phyloP scores from a whole-genome alignment of 2,113 vertebrate species.

The Odobenus rosmarus region DNA sequence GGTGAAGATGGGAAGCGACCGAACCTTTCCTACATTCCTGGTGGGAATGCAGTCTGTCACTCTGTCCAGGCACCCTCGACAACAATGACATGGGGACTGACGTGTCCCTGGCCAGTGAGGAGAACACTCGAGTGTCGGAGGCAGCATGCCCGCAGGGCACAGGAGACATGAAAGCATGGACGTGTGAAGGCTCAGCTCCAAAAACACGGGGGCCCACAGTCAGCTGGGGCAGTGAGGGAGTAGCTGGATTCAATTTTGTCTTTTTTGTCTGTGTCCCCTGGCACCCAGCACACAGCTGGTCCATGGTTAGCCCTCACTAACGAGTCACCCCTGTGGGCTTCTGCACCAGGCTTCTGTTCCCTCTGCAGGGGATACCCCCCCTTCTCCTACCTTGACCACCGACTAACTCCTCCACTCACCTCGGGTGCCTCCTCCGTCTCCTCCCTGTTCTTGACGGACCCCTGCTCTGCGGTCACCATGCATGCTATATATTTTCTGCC shows the following conservation, averaged over 20 bases:
- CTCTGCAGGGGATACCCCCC: neutral
- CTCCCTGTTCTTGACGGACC: neutral
- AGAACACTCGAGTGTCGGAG: accelerated
- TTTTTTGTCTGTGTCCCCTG: neutral
- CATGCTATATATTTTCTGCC: neutral
- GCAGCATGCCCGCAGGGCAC: neutral
- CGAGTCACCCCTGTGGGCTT: neutral
- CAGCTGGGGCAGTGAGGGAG: neutral
- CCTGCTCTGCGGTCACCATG: neutral
- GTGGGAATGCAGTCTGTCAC: neutral
- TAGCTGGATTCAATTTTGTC: neutral
- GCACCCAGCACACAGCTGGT: neutral
- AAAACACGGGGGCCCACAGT: neutral
- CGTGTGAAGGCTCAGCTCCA: neutral
- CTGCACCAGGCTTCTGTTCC: accelerated
- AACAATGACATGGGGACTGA: accelerated
- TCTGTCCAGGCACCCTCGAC: neutral
- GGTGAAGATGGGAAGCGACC: neutral
- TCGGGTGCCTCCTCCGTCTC: neutral
- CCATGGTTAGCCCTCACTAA: neutral
- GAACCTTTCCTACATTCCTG: accelerated
- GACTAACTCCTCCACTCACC: neutral
- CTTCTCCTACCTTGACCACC: neutral
- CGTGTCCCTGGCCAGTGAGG: neutral
- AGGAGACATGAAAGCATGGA: accelerated